Percentiles rank a stretch among this genome's conserved stretches.
Conservation (phyloP, 1,140 invertebrate genomes). For the Delia radicum region DNA sequence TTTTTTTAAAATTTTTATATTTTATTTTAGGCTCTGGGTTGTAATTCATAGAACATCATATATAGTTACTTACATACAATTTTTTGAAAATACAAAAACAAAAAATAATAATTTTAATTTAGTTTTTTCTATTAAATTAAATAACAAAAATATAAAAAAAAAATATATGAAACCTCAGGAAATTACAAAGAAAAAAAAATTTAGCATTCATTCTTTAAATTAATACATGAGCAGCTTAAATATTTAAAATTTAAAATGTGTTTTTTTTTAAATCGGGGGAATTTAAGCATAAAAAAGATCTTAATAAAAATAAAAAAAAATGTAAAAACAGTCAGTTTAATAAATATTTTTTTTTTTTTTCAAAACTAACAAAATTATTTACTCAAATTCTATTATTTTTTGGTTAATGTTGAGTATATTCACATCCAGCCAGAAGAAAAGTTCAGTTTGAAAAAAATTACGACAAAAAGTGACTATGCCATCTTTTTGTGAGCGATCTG, state of each 20-base stretch:
- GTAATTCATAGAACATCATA: neutral
- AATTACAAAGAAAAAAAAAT: constrained; percentile 10
- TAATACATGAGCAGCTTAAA: constrained; percentile 13
- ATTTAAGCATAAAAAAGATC: neutral
- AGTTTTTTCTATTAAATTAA: neutral
- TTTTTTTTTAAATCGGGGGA: neutral
- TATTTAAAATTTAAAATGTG: neutral
- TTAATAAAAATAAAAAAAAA: neutral
- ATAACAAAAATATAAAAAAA: neutral
- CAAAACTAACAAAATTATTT: neutral
- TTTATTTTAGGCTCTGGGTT: constrained; percentile 12
- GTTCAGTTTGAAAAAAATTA: too few relatives aligned
- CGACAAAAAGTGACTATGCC: too few relatives aligned
- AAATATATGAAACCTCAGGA: constrained; percentile 18
- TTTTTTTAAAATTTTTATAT: neutral
- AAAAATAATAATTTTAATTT: neutral
- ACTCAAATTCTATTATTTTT: neutral
- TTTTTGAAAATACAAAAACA: neutral
- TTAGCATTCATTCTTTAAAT: neutral
- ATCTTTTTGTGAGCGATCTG: too few relatives aligned
- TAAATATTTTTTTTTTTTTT: neutral
- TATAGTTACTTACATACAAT: too few relatives aligned
- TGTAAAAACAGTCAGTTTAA: too few relatives aligned
- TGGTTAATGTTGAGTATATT: neutral
- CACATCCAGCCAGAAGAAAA: too few relatives aligned